Percentiles rank a stretch among this genome's conserved stretches.
phyloP scores from a whole-genome alignment of 2,797 vertebrate species.

The Bufotes viridis region DNA sequence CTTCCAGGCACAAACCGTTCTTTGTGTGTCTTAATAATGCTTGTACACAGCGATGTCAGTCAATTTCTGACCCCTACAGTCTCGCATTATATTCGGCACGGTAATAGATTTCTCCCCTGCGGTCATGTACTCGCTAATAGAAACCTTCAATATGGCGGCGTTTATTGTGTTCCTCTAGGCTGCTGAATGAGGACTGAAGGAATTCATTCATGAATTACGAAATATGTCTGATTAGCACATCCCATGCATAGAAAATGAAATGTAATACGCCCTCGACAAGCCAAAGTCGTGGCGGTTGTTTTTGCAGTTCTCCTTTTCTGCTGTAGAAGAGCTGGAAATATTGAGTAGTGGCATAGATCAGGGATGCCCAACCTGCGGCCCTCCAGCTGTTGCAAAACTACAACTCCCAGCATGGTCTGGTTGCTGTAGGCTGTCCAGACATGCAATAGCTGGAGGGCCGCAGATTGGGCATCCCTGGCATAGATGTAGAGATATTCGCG shows the following conservation, averaged over 20 bases:
- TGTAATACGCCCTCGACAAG: neutral
- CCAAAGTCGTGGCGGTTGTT: neutral
- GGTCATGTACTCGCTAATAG: constrained; percentile 68
- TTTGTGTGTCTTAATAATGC: constrained; percentile 83
- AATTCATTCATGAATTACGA: neutral
- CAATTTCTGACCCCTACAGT: constrained; percentile 84
- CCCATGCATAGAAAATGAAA: neutral
- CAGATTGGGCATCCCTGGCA: no score
- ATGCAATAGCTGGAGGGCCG: no score
- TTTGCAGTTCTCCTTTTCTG: no score
- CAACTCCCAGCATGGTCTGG: no score
- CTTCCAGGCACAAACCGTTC: constrained; percentile 77
- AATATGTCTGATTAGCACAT: neutral
- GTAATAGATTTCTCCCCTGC: constrained; percentile 73
- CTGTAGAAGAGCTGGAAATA: no score
- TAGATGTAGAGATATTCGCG: no score
- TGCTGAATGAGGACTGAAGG: constrained; percentile 36
- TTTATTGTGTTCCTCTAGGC: constrained; percentile 63
- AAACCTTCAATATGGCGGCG: constrained; percentile 66
- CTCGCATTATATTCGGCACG: constrained; percentile 75
- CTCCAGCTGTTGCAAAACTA: no score
- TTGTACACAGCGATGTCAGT: constrained; percentile 85
- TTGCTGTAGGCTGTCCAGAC: no score
- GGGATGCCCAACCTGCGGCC: no score
- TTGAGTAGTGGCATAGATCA: no score